These are phyloP conservation scores for Rhagium mordax DNA, from an alignment of 2,888 invertebrate genomes.

Conservation along the genomic window DNA sequence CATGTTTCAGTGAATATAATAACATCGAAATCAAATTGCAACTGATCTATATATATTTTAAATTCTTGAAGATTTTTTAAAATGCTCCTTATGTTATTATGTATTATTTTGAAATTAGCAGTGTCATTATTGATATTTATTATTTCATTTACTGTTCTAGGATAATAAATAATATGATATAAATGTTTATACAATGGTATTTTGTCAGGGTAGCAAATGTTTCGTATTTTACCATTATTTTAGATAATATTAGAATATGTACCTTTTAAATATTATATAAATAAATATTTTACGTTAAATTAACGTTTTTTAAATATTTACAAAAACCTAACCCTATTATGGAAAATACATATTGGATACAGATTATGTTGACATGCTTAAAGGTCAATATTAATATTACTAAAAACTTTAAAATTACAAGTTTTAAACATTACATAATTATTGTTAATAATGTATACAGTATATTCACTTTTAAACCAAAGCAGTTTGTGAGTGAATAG, in stretches of 20 bases:
- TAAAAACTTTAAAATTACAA: background rate
- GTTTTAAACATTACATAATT: too few species aligned
- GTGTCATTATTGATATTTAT: too few species aligned
- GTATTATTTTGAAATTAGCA: too few species aligned
- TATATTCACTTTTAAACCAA: too few species aligned
- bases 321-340: background rate
- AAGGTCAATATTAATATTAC: background rate
- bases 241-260: background rate
- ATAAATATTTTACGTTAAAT: background rate
- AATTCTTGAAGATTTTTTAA: too few species aligned
- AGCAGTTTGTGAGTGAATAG: too few species aligned
- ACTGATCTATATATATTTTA: too few species aligned
- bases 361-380: background rate
- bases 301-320: background rate
- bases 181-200: background rate
- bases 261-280: background rate
- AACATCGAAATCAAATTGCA: too few species aligned
- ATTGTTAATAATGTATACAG: too few species aligned
- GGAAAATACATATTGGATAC: slow-evolving; percentile 1
- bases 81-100: too few species aligned
- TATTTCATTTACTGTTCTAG: too few species aligned
- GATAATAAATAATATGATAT: background rate
- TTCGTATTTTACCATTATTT: background rate
- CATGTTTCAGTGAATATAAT: too few species aligned
- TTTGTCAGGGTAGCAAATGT: background rate